Percentiles rank a stretch among this genome's conserved stretches.
phyloP scores from a whole-genome alignment of 1,140 invertebrate species.

The Sweltsa coloradensis region DNA sequence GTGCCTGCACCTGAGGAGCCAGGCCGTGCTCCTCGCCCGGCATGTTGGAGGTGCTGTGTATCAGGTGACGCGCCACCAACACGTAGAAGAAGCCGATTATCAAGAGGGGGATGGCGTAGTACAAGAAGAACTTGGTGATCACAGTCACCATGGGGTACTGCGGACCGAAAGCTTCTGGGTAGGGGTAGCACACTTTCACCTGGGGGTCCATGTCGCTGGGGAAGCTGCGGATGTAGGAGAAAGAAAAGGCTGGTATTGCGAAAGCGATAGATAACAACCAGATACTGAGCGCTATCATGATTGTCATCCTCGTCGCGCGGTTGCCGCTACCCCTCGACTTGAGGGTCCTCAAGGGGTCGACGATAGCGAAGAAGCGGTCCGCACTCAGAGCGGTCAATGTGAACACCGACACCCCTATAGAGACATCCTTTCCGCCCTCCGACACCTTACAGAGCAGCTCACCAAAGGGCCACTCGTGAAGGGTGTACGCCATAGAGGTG shows the following conservation, averaged over 20 bases:
- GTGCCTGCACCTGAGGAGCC: slow-evolving; percentile 61
- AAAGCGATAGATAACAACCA: slow-evolving; percentile 68
- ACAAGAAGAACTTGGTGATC: slow-evolving; percentile 61
- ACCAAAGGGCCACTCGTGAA: slow-evolving; percentile 72
- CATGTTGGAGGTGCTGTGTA: slow-evolving; percentile 64
- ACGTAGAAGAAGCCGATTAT: slow-evolving; percentile 79
- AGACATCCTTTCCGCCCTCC: slow-evolving; percentile 69
- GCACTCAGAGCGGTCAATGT: slow-evolving; percentile 71
- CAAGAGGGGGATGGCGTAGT: slow-evolving; percentile 69
- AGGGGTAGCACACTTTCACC: too few relatives aligned
- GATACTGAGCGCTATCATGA: slow-evolving; percentile 56
- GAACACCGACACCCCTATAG: slow-evolving; percentile 75
- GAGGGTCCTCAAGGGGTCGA: slow-evolving; percentile 63
- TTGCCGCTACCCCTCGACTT: slow-evolving; percentile 47
- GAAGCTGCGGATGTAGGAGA: too few relatives aligned
- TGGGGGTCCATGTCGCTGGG: slow-evolving; percentile 36
- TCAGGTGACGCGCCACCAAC: slow-evolving; percentile 73
- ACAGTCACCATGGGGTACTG: slow-evolving; percentile 62
- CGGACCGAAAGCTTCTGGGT: too few relatives aligned
- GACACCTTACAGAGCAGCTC: slow-evolving; percentile 59
- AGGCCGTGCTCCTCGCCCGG: slow-evolving; percentile 62
- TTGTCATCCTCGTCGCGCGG: slow-evolving; percentile 52
- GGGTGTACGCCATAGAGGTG: slow-evolving; percentile 60
- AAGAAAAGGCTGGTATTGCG: slow-evolving; percentile 64
- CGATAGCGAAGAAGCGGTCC: slow-evolving; percentile 75